Evolutionary conservation across 2,797 vertebrate genomes (phyloP).

Genomic region (Mus caroli): DNA sequence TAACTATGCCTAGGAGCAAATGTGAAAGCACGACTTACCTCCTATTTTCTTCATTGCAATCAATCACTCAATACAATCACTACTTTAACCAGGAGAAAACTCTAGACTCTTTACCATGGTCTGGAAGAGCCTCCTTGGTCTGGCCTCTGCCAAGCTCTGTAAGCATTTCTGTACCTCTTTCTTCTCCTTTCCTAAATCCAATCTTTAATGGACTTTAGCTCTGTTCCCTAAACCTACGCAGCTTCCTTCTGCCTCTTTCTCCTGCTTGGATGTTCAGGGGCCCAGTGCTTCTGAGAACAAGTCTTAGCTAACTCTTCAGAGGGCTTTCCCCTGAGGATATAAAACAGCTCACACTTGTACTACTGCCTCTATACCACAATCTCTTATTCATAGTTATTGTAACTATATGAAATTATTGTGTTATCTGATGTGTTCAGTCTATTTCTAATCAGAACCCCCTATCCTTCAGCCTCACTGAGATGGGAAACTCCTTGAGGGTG

Average conservation of each 20-base stretch:
- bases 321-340: background rate
- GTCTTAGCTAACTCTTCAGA: conserved; percentile 13
- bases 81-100: conserved; percentile 53
- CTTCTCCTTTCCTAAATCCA: background rate
- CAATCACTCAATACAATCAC: background rate
- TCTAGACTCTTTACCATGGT: background rate
- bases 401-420: background rate
- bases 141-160: conserved; percentile 17
- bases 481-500: background rate
- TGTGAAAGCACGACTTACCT: background rate
- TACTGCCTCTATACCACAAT: background rate
- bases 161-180: background rate
- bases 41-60: conserved; percentile 36
- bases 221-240: background rate
- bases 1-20: background rate
- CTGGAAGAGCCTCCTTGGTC: background rate
- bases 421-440: conserved; percentile 38
- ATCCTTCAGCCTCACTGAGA: background rate
- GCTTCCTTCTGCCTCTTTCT: conserved; percentile 23
- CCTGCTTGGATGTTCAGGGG: background rate
- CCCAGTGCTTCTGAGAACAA: conserved; percentile 21
- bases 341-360: conserved; percentile 8
- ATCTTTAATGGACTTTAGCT: background rate
- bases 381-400: conserved; percentile 46
- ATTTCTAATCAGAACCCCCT: background rate